Base-by-base conservation (phyloP, 2,113 vertebrate species). In the Leucoraja erinaceus region DNA sequence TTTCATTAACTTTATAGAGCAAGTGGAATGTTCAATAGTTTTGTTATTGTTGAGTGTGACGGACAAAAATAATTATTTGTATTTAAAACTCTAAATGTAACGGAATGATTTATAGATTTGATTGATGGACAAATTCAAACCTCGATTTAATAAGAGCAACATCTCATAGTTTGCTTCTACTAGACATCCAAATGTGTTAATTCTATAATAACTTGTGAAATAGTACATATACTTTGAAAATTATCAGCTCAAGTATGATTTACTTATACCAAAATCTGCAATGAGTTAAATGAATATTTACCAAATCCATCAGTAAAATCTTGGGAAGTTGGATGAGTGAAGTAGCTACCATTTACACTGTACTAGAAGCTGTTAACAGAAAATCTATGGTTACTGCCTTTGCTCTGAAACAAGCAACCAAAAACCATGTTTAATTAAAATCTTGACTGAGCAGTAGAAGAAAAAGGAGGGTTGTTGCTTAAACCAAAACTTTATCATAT, bases 1-100 rank as follows among this genome's bases (percentile, higher is more conserved):
- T 72, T 72, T 10, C 38, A 56, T 84, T 7, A 10, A 91, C 18
- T 91, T 72, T 72, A 33, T 28, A 91, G 54, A 54, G 33, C 3
- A 74, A 72, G 10, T 91, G 90, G 88, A 91, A 91, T 91, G 66
- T 84, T 84, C 75, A 20, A 54, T 84, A 59, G 18, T 28, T 72
- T 68, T 47, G 70, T 47, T 91, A 91, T 91, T 91, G 66, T 68
- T 10, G 11, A 11, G 28, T 31, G n/a, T 61, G 63, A 88, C 61
- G 25, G 56, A 61, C 25, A 59, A 70, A 90, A 91, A 72, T 0
- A 90, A 90, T 0, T 47, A 70, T 8, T 54, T 59, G 28, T 47
- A 72, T 91, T 63, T 18, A 72, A 72, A 1, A 5, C 18, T 72
- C 70, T 72, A 72, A 72, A 54, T 28, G 38, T 91, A 33, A 72